phyloP scores from a whole-genome alignment of 1,140 invertebrate genomes.

The Stegodyphus mimosarum region DNA sequence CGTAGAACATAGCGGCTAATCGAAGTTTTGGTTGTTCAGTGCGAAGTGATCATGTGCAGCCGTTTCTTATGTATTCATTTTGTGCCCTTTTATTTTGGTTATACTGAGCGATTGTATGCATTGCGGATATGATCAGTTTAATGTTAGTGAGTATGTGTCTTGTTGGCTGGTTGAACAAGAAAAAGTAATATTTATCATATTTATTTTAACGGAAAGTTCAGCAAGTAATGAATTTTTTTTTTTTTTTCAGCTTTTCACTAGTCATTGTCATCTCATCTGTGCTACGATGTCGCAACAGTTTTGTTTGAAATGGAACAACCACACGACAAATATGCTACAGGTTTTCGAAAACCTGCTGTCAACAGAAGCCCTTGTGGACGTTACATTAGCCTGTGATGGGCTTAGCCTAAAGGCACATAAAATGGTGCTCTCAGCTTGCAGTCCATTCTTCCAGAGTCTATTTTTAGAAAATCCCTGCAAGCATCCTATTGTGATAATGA shows the following conservation, averaged over 20 bases:
- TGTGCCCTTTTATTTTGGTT: not conserved
- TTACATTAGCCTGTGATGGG: constrained; percentile 89
- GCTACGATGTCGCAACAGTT: constrained; percentile 72
- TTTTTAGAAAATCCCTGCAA: constrained; percentile 89
- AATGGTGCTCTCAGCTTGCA: constrained; percentile 82
- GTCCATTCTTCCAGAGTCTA: constrained; percentile 81
- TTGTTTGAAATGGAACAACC: constrained; percentile 93
- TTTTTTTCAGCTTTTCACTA: constrained; percentile 42
- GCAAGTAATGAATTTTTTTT: not conserved
- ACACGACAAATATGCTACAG: constrained; percentile 89
- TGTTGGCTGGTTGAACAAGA: not conserved
- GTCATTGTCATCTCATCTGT: constrained; percentile 58
- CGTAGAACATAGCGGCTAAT: not conserved
- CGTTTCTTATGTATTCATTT: not conserved
- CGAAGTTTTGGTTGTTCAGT: not conserved
- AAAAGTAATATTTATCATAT: not conserved
- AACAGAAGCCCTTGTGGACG: constrained; percentile 81
- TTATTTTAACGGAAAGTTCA: not conserved
- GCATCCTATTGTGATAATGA: constrained; percentile 90
- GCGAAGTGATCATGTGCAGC: not conserved
- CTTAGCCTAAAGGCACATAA: constrained; percentile 95
- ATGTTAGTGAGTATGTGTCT: not conserved
- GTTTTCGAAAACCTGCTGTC: constrained; percentile 88
- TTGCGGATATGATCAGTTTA: not conserved
- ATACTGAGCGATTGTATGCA: not conserved